Percentiles rank a stretch among this genome's conserved stretches.
phyloP scores from a whole-genome alignment of 2,888 invertebrate genomes.

The Cheilosia variabilis region DNA sequence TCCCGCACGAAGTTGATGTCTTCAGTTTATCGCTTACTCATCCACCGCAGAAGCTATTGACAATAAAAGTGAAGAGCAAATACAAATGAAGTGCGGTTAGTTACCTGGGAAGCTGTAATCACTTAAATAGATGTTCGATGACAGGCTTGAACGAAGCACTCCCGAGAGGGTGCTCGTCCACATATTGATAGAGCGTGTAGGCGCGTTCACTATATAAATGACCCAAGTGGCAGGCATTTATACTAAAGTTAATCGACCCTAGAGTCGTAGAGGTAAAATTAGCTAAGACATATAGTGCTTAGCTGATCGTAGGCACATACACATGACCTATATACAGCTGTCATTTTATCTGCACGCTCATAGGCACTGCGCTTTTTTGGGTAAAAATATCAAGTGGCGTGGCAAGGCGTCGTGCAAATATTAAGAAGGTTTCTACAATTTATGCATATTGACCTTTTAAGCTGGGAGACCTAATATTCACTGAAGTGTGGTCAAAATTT shows the following conservation, averaged over 20 bases:
- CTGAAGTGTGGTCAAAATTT: too few species aligned
- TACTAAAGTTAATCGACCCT: neutral
- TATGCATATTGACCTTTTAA: too few species aligned
- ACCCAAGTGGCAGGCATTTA: neutral
- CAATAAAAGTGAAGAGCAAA: slow-evolving; percentile 43
- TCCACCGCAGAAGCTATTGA: slow-evolving; percentile 46
- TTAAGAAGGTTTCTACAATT: too few species aligned
- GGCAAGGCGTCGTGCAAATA: too few species aligned
- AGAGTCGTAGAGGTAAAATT: neutral
- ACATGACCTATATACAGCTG: too few species aligned
- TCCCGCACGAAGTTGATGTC: slow-evolving; percentile 60
- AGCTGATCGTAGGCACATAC: too few species aligned
- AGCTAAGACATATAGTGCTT: neutral
- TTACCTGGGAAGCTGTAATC: slow-evolving; percentile 59
- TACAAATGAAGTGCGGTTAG: slow-evolving; percentile 49
- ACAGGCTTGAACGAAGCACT: slow-evolving; percentile 12
- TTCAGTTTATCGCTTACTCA: slow-evolving; percentile 69
- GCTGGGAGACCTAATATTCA: too few species aligned
- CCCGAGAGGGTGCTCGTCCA: neutral
- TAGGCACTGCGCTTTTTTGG: too few species aligned
- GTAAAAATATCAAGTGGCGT: too few species aligned
- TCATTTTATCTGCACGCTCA: too few species aligned
- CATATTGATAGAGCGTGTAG: neutral
- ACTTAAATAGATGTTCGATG: slow-evolving; percentile 43
- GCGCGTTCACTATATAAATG: neutral